phyloP scores from a whole-genome alignment of 2,888 invertebrate genomes.

The Lepidocyrtinus sp. region DNA sequence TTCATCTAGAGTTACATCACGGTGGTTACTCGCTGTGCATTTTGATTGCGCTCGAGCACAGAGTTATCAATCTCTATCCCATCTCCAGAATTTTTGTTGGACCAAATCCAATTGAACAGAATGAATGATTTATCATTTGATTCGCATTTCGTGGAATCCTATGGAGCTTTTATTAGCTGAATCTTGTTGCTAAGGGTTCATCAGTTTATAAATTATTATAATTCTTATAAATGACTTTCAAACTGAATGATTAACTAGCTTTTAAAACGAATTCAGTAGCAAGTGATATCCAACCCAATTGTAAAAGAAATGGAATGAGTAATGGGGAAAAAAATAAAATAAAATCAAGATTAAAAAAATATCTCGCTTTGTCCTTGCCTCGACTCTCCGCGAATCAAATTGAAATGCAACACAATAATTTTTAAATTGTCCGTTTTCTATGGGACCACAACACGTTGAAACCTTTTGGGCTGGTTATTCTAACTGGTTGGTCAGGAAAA shows the following conservation, averaged over 20 bases:
- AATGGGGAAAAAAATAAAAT: no score
- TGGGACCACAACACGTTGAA: constrained; percentile 43
- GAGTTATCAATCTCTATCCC: constrained; percentile 12
- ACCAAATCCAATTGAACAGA: neutral
- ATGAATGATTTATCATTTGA: neutral
- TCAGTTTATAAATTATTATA: no score
- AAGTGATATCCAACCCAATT: neutral
- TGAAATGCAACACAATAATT: constrained; percentile 22
- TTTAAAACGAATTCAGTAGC: neutral
- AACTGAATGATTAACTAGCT: neutral
- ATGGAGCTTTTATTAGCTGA: no score
- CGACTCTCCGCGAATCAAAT: constrained; percentile 27
- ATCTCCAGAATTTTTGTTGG: no score
- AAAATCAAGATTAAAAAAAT: neutral
- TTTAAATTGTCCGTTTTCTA: constrained; percentile 12
- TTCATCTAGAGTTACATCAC: no score
- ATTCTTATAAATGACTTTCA: neutral
- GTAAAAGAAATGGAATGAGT: neutral
- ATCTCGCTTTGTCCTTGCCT: constrained; percentile 34
- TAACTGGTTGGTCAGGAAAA: constrained; percentile 16
- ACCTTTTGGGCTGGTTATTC: constrained; percentile 8
- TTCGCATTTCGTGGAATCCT: no score
- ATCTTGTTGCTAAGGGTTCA: no score
- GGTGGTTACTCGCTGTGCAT: no score
- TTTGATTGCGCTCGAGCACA: no score